Percentiles rank a stretch among this genome's conserved stretches.
Evolutionary conservation across 1,140 invertebrate genomes (phyloP).

Genomic region (Microplitis mediator): DNA sequence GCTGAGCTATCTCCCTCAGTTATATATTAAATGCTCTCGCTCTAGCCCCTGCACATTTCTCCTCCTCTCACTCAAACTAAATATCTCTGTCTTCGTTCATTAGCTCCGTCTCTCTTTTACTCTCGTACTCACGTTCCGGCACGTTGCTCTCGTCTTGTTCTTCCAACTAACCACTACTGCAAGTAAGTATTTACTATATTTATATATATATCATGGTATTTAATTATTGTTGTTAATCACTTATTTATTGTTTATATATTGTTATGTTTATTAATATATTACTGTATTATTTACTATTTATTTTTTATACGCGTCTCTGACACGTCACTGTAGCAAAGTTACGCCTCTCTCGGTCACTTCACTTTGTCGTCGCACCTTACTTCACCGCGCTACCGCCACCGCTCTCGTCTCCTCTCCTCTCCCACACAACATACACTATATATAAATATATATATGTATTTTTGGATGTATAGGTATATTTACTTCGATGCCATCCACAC

Average conservation of each 20-base stretch:
- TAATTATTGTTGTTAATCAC: neutral
- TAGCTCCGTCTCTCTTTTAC: slow-evolving; percentile 15
- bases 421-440: neutral
- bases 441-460: neutral
- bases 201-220: too few species aligned
- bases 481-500: neutral
- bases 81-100: too few species aligned
- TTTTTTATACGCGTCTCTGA: slow-evolving; percentile 21
- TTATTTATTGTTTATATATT: neutral
- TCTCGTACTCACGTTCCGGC: slow-evolving; percentile 15
- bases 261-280: neutral
- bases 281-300: neutral
- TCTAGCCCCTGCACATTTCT: neutral
- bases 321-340: slow-evolving; percentile 24
- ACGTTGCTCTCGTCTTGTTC: too few species aligned
- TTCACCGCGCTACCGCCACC: slow-evolving; percentile 27
- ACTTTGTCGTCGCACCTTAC: slow-evolving; percentile 37
- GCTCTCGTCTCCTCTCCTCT: neutral
- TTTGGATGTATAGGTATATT: neutral
- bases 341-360: slow-evolving; percentile 37
- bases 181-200: too few species aligned
- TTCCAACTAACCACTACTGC: too few species aligned
- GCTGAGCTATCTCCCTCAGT: neutral
- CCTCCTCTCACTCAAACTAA: slow-evolving; percentile 3
- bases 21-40: neutral